Base-by-base conservation (phyloP, 1,140 invertebrate genomes). In the Pseudomyrmex concolor region DNA sequence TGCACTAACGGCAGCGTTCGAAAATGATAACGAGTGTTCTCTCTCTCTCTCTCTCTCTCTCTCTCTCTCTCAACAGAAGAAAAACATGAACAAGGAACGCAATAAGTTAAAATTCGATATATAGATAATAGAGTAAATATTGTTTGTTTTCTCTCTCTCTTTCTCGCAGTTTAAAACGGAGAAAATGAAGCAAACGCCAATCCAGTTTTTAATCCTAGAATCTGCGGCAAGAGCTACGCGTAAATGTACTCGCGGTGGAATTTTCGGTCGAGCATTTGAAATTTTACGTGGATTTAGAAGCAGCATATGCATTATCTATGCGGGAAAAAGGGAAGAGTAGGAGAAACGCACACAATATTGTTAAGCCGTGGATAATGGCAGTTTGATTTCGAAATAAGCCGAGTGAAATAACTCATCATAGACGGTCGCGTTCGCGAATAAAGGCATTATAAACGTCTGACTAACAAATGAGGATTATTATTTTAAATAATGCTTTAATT, bases 91-190 rank as follows among this genome's bases (percentile, higher is more conserved):
- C 60, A 45, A 43, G 19, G 2, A 60, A 60, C 54, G 76, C 64
- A 54, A 70, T 80, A 80, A 80, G 54, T 54, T 71, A 71, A 80
- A 80, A 80, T n/a, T n/a, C n/a, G n/a, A n/a, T n/a, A 59, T 70
- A 71, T 60, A 71, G 76, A 80, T 80, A 80, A 80, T 71, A 70
- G 66, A 80, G 76, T 59, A 59, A 59, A 80, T 71, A 71, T 71
- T 80, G 12, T 34, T 54, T 54, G 54, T 34, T 55, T 25, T 34
- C 34, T 7, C 5, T 34, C 5, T 34, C 5, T 34, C 34, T 34
- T 7, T 7, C 34, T 22, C 43, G 54, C 54, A n/a, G n/a, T 80
- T 80, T 60, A 70, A 80, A 80, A 10, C 34, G 54, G n/a, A 10
- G n/a, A 10, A 59, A 80, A 80, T 80, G 70, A 70, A 80, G 66